These are phyloP conservation scores for Cheiracanthium punctorium DNA, from an alignment of 2,888 invertebrate genomes.

Conservation along the genomic window DNA sequence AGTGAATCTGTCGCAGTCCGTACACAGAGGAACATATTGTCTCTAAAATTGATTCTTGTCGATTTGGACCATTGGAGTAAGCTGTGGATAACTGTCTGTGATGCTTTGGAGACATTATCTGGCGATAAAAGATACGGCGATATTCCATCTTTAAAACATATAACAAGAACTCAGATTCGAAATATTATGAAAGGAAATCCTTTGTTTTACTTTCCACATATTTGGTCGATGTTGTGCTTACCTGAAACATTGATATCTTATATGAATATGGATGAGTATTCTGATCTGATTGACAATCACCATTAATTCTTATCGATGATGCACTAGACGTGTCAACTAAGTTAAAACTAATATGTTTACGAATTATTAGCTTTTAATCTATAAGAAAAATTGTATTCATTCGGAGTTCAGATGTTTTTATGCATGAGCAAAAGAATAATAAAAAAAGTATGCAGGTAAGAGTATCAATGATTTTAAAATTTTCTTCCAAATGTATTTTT, in stretches of 20 bases:
- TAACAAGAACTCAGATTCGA: constrained; percentile 26
- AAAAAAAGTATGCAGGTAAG: too few relatives aligned
- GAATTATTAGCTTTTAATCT: too few relatives aligned
- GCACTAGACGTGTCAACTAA: too few relatives aligned
- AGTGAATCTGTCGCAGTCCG: background rate
- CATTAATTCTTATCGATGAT: too few relatives aligned
- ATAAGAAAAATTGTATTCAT: too few relatives aligned
- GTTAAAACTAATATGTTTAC: too few relatives aligned
- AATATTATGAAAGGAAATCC: constrained; percentile 3
- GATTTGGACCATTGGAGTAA: constrained; percentile 31
- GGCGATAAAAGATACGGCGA: background rate
- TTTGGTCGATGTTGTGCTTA: constrained; percentile 9
- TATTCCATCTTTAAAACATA: constrained; percentile 47
- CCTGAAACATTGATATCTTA: constrained; percentile 26
- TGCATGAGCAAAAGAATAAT: too few relatives aligned
- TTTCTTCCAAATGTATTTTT: too few relatives aligned
- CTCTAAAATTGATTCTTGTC: constrained; percentile 41
- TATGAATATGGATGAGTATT: constrained; percentile 25
- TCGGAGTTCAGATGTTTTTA: too few relatives aligned
- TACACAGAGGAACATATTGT: background rate
- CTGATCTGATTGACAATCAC: too few relatives aligned
- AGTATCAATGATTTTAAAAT: too few relatives aligned
- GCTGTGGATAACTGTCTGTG: constrained; percentile 23
- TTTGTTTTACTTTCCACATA: background rate
- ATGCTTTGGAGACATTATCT: background rate